Evolutionary conservation across 2,888 invertebrate species (phyloP).

Genomic region (Chrysolina americana): DNA sequence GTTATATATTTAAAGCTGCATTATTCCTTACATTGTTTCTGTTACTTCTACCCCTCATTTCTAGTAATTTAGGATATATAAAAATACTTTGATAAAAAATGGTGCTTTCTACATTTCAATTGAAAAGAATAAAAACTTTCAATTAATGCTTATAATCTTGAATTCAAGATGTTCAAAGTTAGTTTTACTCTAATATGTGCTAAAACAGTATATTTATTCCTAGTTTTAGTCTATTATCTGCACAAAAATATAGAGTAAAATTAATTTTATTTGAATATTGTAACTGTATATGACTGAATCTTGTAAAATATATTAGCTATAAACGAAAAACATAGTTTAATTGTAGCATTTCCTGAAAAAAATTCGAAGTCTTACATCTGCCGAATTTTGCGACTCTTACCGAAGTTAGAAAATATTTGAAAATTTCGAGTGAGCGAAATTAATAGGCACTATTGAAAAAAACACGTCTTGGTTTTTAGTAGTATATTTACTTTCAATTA

Average conservation of each 20-base stretch:
- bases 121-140: too few relatives aligned
- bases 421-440: not conserved
- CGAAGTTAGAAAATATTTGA: too few relatives aligned
- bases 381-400: too few relatives aligned
- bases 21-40: too few relatives aligned
- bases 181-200: too few relatives aligned
- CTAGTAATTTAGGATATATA: too few relatives aligned
- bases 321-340: not conserved
- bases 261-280: constrained; percentile 42
- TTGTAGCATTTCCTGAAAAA: not conserved
- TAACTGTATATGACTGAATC: constrained; percentile 66
- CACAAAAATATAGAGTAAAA: constrained; percentile 40
- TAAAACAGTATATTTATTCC: not conserved
- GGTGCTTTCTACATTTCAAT: too few relatives aligned
- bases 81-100: too few relatives aligned
- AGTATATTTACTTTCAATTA: not conserved
- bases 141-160: too few relatives aligned
- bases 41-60: too few relatives aligned
- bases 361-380: not conserved
- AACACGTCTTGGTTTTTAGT: not conserved
- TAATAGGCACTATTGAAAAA: not conserved
- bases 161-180: too few relatives aligned
- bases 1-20: too few relatives aligned
- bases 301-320: constrained; percentile 61
- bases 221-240: constrained; percentile 33